A percentile compares a stretch with the other conserved stretches of the same genome.
These are phyloP conservation scores for Temnothorax rugatulus DNA, from an alignment of 2,888 invertebrate genomes.

Conservation along the genomic window DNA sequence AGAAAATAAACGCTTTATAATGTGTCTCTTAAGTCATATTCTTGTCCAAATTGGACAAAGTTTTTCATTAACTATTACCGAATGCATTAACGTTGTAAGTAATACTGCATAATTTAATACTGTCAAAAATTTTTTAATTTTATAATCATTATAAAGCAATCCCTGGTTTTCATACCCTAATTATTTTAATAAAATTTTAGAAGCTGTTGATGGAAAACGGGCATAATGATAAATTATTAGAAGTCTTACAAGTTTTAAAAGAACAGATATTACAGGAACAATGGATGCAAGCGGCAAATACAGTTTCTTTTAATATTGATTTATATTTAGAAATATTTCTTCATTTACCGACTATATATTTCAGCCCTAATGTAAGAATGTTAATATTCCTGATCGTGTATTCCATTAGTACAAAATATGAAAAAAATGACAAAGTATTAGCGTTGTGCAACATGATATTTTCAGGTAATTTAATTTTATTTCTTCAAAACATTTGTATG, in stretches of 20 bases:
- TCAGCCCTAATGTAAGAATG: constrained; percentile 70
- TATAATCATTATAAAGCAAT: constrained; percentile 17
- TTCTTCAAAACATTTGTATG: constrained; percentile 18
- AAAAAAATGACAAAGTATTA: constrained; percentile 50
- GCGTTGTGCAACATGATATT: constrained; percentile 72
- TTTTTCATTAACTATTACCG: constrained; percentile 59
- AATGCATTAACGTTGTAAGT: constrained; percentile 73
- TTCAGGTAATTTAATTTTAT: constrained; percentile 70
- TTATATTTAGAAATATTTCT: constrained; percentile 69
- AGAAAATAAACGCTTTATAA: constrained; percentile 74
- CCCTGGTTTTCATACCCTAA: constrained; percentile 9
- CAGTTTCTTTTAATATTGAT: constrained; percentile 53
- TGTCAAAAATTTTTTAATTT: constrained; percentile 1
- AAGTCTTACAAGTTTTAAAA: constrained; percentile 69
- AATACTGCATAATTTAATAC: constrained; percentile 28
- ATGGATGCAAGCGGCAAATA: constrained; percentile 69
- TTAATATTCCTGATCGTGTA: constrained; percentile 77
- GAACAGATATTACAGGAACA: constrained; percentile 68
- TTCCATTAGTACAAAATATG: constrained; percentile 74
- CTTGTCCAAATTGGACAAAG: constrained; percentile 67
- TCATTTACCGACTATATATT: constrained; percentile 74
- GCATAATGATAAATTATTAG: constrained; percentile 48
- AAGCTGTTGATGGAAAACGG: constrained; percentile 54
- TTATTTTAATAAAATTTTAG: constrained; percentile 50
- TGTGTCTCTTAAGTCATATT: constrained; percentile 69